Conservation (phyloP, 2,888 invertebrate species). For the Trisateles emortualis region DNA sequence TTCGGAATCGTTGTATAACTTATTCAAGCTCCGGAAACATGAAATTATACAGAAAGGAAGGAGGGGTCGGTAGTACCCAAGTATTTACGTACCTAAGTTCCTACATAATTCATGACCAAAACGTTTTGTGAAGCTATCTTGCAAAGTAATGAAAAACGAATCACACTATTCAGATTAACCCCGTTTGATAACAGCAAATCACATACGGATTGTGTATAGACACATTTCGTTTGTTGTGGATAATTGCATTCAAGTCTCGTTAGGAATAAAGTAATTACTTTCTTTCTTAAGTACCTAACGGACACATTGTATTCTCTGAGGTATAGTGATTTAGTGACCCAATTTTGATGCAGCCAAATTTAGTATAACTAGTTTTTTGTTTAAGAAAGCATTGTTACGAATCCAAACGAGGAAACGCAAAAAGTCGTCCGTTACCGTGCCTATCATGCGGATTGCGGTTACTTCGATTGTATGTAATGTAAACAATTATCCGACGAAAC, state of each 20-base stretch:
- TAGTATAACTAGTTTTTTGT: slow-evolving; percentile 64
- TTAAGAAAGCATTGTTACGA: slow-evolving; percentile 59
- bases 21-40: slow-evolving; percentile 77
- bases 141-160: slow-evolving; percentile 29
- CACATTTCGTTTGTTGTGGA: slow-evolving; percentile 25
- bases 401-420: slow-evolving; percentile 63
- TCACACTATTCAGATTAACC: slow-evolving; percentile 27
- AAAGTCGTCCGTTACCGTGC: slow-evolving; percentile 68
- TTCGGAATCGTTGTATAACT: slow-evolving; percentile 70
- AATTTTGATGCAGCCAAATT: slow-evolving; percentile 60
- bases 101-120: slow-evolving; percentile 67
- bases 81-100: slow-evolving; percentile 37
- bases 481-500: slow-evolving; percentile 62
- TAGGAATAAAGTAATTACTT: slow-evolving; percentile 50
- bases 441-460: slow-evolving; percentile 67
- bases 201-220: slow-evolving; percentile 22
- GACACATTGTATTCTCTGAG: slow-evolving; percentile 49
- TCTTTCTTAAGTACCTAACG: slow-evolving; percentile 47
- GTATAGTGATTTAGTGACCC: slow-evolving; percentile 57
- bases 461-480: slow-evolving; percentile 65
- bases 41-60: slow-evolving; percentile 75
- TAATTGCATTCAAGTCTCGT: slow-evolving; percentile 42
- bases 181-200: slow-evolving; percentile 34
- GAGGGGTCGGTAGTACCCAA: slow-evolving; percentile 61
- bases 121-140: slow-evolving; percentile 41